Percentiles rank a stretch among this genome's conserved stretches.
phyloP scores from a whole-genome alignment of 2,113 vertebrate genomes.

The Bubo bubo region DNA sequence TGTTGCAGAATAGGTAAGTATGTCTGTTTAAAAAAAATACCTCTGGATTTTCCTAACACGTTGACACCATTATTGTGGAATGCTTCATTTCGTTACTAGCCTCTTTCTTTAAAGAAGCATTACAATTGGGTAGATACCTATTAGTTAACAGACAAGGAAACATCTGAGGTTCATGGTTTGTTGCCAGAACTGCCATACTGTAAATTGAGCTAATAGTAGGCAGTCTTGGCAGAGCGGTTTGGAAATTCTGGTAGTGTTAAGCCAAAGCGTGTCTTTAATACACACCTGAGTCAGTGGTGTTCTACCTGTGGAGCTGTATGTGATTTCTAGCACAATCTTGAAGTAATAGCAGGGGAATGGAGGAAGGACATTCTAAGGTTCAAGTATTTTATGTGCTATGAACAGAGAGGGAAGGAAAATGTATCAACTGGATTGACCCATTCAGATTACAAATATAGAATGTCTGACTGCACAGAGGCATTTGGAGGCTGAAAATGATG shows the following conservation, averaged over 20 bases:
- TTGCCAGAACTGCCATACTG: background rate
- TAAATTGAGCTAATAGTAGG: background rate
- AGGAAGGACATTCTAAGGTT: background rate
- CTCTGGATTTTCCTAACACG: background rate
- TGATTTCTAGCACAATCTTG: background rate
- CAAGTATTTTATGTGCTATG: background rate
- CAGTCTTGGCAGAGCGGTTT: background rate
- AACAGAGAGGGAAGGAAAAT: background rate
- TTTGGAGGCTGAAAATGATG: background rate
- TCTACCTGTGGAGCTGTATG: background rate
- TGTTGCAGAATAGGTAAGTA: background rate
- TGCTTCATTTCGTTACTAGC: background rate
- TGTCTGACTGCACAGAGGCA: background rate
- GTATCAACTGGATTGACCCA: background rate
- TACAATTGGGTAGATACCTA: accelerated
- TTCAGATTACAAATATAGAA: background rate
- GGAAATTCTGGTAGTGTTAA: background rate
- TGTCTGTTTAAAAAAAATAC: background rate
- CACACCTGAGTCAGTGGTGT: background rate
- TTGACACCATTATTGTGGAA: background rate
- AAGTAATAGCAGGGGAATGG: background rate
- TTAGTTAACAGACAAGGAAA: background rate
- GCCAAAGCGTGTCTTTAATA: background rate
- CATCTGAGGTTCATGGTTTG: background rate
- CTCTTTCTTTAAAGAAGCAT: background rate